phyloP scores from a whole-genome alignment of 2,797 vertebrate species.

The Typhlichthys eigenmanni region DNA sequence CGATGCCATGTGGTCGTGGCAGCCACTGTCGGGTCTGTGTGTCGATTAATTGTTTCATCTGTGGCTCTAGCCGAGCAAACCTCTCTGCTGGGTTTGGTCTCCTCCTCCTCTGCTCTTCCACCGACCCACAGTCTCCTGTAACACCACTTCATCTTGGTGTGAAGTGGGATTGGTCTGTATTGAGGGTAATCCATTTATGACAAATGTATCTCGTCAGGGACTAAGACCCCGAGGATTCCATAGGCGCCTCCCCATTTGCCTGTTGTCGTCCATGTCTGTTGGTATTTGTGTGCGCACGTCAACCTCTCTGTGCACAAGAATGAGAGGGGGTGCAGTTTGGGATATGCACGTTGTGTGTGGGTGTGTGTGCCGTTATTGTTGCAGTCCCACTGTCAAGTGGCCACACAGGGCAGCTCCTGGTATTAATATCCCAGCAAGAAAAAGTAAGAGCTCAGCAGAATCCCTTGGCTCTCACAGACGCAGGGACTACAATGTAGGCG shows the following conservation, averaged over 20 bases:
- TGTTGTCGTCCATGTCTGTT: constrained; percentile 57
- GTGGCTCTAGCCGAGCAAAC: neutral
- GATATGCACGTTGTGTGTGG: constrained; percentile 19
- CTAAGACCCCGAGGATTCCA: constrained; percentile 73
- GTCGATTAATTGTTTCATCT: too few relatives aligned
- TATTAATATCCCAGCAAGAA: constrained; percentile 60
- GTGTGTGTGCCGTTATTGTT: constrained; percentile 59
- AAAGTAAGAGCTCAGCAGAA: constrained; percentile 66
- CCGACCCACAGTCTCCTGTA: constrained; percentile 21
- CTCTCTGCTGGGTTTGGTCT: neutral
- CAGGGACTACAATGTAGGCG: constrained; percentile 50
- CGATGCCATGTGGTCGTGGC: too few relatives aligned
- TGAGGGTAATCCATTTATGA: constrained; percentile 82
- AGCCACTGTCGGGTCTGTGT: too few relatives aligned
- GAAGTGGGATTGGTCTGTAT: constrained; percentile 75
- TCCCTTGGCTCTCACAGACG: constrained; percentile 52
- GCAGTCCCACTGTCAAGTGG: constrained; percentile 55
- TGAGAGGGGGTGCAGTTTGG: neutral
- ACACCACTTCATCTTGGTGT: constrained; percentile 43
- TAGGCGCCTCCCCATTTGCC: constrained; percentile 60
- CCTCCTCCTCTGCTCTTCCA: neutral
- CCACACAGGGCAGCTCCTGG: constrained; percentile 49
- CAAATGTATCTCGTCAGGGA: constrained; percentile 77
- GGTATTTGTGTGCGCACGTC: constrained; percentile 38
- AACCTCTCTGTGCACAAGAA: constrained; percentile 2